Evolutionary conservation across 2,888 invertebrate genomes (phyloP), one percentile per base, ranked within the genome.

Genomic region (Tenthredo scrophulariae): DNA sequence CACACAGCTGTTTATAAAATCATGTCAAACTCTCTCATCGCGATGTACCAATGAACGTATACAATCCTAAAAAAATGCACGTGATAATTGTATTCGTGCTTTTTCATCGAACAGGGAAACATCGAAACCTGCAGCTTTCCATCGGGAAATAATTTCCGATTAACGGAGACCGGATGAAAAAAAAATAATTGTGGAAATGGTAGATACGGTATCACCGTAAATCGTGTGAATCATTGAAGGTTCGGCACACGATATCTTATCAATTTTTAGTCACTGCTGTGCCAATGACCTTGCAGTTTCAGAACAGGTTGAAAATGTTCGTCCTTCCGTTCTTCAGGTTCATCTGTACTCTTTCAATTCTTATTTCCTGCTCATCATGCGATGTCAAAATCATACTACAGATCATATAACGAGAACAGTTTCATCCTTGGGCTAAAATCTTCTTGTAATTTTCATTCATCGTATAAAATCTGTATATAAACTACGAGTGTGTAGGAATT

Each of bases 151-250:
- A 13, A 13, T 46, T 46, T 46, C 15, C 15, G 13, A 46, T 46
- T 13, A 46, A 46, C 46, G 46, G 13, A 46, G 46, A 46, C 4
- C 15, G 46, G 46, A 13, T 15, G 46, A 0, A 2, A 3, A 46
- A 46, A 46, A 46, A 43, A 43, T 9, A 29, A n/a, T 40, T 40
- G 7, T 7, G 40, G 7, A 40, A 40, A 40, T 7, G 2, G 40
- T 43, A 13, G 43, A 43, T 13, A 43, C 43, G 10, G 43, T 10
- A 13, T 43, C 43, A 13, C 13, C 13, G 13, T 10, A 46, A 22
- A 22, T 6, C 37, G 37, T 43, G 43, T 74, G 72, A 74, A 74
- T 74, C 72, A 74, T n/a, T 22, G 10, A 74, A 74, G 22, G 22
- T 43, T 40, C 72, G 26, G 10, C 26, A 4, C 18, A 5, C 18